Percentiles rank a stretch among this genome's conserved stretches.
These are phyloP conservation scores for Yponomeuta plumbellus DNA, from an alignment of 2,888 invertebrate species.

Conservation along the genomic window DNA sequence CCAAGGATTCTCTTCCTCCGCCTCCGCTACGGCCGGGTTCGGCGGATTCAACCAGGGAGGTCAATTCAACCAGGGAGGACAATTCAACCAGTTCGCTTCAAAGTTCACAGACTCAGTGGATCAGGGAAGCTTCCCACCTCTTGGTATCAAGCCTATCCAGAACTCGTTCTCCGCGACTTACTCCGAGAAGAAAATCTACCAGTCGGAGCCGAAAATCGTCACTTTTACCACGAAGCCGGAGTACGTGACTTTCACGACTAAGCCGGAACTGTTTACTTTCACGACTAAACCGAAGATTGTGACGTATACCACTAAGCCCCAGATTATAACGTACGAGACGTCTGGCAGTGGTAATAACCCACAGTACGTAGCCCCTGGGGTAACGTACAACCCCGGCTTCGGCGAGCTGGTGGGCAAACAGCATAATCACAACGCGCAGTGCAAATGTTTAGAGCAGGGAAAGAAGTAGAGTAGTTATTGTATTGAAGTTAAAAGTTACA, in stretches of 20 bases:
- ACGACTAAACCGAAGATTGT: constrained; percentile 46
- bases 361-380: constrained; percentile 55
- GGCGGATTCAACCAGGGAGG: constrained; percentile 29
- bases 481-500: constrained; percentile 9
- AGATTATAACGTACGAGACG: constrained; percentile 55
- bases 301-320: constrained; percentile 42
- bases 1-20: constrained; percentile 18
- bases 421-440: constrained; percentile 52
- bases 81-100: constrained; percentile 20
- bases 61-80: constrained; percentile 26
- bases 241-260: constrained; percentile 49
- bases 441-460: constrained; percentile 56
- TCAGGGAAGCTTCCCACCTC: background rate
- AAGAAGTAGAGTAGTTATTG: constrained; percentile 37
- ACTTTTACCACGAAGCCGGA: constrained; percentile 54
- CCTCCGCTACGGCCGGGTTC: constrained; percentile 30
- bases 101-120: constrained; percentile 33
- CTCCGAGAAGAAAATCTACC: constrained; percentile 56
- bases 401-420: constrained; percentile 41
- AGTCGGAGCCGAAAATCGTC: constrained; percentile 51
- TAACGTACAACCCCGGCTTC: constrained; percentile 52
- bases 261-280: constrained; percentile 45
- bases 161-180: constrained; percentile 55
- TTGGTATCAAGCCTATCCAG: constrained; percentile 41
- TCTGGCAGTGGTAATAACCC: constrained; percentile 61